Base-by-base conservation (phyloP, 1,140 invertebrate genomes). In the Nasonia giraulti region DNA sequence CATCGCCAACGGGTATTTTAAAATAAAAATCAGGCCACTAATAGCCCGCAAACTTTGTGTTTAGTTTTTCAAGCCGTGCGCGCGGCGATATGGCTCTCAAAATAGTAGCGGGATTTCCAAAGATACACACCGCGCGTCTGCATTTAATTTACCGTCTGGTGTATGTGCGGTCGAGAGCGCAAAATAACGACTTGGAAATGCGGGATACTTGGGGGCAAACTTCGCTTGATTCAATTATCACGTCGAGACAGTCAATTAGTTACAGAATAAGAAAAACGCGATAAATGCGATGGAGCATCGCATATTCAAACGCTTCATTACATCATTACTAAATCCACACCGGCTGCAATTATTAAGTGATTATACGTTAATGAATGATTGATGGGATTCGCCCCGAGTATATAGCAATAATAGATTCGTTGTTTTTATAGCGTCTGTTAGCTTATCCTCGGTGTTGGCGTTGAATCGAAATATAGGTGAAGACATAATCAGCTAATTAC, bases 131-230 rank as follows among this genome's bases (percentile, higher is more conserved):
- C 27, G 27, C 27, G 27, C 17, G 17, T 20, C 20, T 62, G 55
- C 17, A 62, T 62, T 62, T 62, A n/a, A 62, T 62, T 62, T 20
- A 4, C 47, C 47, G 47, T 12, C 14, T 7, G 17, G 12, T 55
- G 5, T 5, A 5, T 1, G 55, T n/a, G 1, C 27, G 55, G 17
- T 71, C 17, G 27, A 69, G 27, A 69, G 31, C 4, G 68, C 10
- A 31, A 71, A 71, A 83, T 82, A 33, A 86, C 87, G 86, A 86
- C 86, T 87, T 66, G 81, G 82, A 88, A 85, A 86, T 88, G 14
- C 68, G 85, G 83, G 84, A 87, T 86, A 85, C 86, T 85, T 86
- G 82, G 73, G 17, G 50, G 79, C 82, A 80, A 85, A 69, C 74
- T 78, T 47, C 27, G n/a, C 6, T 50, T 31, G 20, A 80, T 40